Percentiles rank a stretch among this genome's conserved stretches.
These are phyloP conservation scores for Formica exsecta DNA, from an alignment of 1,140 invertebrate species.

Conservation along the genomic window DNA sequence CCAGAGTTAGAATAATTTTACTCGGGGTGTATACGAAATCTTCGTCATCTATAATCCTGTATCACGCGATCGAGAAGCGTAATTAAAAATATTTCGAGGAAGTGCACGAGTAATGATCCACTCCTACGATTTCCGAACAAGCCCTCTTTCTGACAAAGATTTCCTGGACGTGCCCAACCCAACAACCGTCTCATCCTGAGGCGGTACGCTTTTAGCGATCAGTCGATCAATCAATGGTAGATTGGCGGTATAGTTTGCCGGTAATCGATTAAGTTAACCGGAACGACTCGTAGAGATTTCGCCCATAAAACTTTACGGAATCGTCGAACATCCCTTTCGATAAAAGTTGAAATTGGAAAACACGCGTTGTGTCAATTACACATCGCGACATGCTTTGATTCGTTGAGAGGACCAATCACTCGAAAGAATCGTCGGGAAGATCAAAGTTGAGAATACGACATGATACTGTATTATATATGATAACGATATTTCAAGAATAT, in stretches of 20 bases:
- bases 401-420: neutral
- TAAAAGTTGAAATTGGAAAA: neutral
- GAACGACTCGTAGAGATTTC: neutral
- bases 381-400: slow-evolving; percentile 2
- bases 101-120: neutral
- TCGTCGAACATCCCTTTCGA: neutral
- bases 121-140: slow-evolving; percentile 18
- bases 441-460: neutral
- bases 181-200: slow-evolving; percentile 12
- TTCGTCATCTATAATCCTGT: neutral
- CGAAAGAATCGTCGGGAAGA: slow-evolving; percentile 31
- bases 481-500: neutral
- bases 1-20: neutral
- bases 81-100: neutral
- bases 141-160: slow-evolving; percentile 16
- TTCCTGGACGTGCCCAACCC: slow-evolving; percentile 11
- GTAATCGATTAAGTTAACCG: slow-evolving; percentile 15
- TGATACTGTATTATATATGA: neutral
- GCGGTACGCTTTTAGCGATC: slow-evolving; percentile 31
- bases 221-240: slow-evolving; percentile 44
- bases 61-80: neutral
- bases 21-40: neutral
- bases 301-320: neutral
- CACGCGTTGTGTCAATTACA: too few species aligned
- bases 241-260: slow-evolving; percentile 63